Evolutionary conservation across 2,113 vertebrate genomes (phyloP).

Genomic region (Platichthys flesus): DNA sequence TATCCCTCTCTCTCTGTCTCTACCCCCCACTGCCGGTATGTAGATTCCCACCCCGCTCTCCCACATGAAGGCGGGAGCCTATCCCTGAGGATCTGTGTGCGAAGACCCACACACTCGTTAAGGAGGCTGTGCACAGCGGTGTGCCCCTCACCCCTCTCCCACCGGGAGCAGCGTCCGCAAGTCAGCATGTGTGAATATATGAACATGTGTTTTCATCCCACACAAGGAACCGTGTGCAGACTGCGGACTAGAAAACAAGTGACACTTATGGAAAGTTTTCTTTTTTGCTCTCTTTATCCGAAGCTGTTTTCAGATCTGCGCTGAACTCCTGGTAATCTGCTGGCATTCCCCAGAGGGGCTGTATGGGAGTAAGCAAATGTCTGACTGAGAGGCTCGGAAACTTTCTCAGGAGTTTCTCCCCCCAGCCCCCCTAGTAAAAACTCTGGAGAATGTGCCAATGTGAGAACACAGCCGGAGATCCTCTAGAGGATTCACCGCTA

Average conservation of each 20-base stretch:
- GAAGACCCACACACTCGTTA: constrained; percentile 33
- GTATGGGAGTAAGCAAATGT: no score
- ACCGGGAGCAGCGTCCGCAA: not conserved
- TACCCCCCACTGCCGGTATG: constrained; percentile 13
- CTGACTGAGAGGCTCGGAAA: no score
- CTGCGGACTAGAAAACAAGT: not conserved
- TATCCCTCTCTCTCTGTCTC: constrained; percentile 3
- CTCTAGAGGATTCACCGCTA: no score
- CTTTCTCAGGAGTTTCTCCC: no score
- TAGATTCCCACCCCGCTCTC: constrained; percentile 53
- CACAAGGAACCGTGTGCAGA: not conserved
- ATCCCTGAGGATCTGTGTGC: constrained; percentile 11
- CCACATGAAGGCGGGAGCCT: constrained; percentile 34
- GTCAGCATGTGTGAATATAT: constrained; percentile 7
- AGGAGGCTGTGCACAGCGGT: constrained; percentile 7
- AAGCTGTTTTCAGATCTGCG: not conserved
- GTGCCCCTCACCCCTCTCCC: not conserved
- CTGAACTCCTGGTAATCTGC: no score
- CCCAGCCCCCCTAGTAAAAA: no score
- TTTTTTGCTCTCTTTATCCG: not conserved
- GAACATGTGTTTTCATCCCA: constrained; percentile 2
- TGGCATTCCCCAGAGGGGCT: no score
- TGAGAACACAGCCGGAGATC: no score
- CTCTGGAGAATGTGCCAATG: no score
- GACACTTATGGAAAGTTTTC: not conserved